These are phyloP conservation scores for Cyaniris semiargus DNA, from an alignment of 2,888 invertebrate genomes.

Conservation along the genomic window DNA sequence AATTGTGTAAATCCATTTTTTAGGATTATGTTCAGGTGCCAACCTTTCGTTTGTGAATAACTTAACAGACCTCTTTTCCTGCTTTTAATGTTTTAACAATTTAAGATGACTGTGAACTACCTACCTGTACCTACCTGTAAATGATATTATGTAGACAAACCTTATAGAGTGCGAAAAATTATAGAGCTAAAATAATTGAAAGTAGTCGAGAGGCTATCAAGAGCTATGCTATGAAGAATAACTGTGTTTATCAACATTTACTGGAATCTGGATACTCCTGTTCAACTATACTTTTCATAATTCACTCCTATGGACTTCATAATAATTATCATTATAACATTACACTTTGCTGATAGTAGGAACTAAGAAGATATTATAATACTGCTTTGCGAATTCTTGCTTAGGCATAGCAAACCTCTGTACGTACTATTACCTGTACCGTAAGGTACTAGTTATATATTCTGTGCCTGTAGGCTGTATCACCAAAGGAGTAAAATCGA, in stretches of 20 bases:
- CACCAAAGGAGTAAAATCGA: too few relatives aligned
- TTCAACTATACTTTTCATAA: background rate
- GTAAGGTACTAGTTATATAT: too few relatives aligned
- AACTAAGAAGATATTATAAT: too few relatives aligned
- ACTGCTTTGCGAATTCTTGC: background rate
- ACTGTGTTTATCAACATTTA: background rate
- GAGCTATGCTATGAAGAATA: background rate
- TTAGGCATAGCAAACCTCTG: background rate
- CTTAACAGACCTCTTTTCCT: background rate
- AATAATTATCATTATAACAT: background rate
- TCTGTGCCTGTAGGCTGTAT: background rate
- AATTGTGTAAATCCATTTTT: background rate
- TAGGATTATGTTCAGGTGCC: conserved; percentile 10
- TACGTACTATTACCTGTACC: too few relatives aligned
- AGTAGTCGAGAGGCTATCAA: background rate
- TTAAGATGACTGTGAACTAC: background rate
- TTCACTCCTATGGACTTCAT: background rate
- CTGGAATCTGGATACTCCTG: conserved; percentile 1
- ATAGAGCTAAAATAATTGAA: too few relatives aligned
- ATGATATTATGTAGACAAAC: too few relatives aligned
- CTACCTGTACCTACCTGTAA: background rate
- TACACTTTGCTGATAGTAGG: background rate
- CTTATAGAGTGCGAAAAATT: too few relatives aligned
- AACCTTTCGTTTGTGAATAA: background rate
- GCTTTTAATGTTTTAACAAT: background rate